These are phyloP conservation scores for Limonius californicus DNA, from an alignment of 1,140 invertebrate species.

Conservation along the genomic window DNA sequence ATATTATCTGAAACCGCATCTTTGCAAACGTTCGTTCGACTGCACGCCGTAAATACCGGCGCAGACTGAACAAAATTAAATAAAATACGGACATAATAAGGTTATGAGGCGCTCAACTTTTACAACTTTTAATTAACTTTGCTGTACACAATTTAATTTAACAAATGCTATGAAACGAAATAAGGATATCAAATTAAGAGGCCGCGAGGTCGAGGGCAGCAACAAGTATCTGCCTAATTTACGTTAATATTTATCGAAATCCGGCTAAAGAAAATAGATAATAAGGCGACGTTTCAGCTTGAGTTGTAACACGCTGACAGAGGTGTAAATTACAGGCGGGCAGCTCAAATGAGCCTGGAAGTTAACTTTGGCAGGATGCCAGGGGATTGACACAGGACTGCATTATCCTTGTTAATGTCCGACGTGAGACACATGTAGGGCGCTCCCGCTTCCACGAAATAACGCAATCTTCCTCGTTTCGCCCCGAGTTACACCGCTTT, in stretches of 20 bases:
- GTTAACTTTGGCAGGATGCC: slow-evolving; percentile 15
- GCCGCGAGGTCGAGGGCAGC: too few relatives aligned
- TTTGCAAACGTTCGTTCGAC: too few relatives aligned
- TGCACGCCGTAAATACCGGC: too few relatives aligned
- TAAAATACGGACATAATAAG: slow-evolving; percentile 5
- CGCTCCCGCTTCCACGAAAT: not conserved
- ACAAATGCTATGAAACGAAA: not conserved
- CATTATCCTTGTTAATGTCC: slow-evolving; percentile 17
- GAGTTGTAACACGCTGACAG: not conserved
- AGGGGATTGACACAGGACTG: slow-evolving; percentile 10
- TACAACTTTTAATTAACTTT: slow-evolving; percentile 9
- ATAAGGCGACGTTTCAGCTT: too few relatives aligned
- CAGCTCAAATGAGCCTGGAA: not conserved
- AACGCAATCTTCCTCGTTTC: too few relatives aligned
- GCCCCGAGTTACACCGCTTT: too few relatives aligned
- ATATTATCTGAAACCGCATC: too few relatives aligned
- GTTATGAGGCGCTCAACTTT: slow-evolving; percentile 5
- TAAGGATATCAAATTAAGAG: not conserved
- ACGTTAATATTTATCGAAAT: too few relatives aligned
- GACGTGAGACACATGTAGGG: slow-evolving; percentile 12
- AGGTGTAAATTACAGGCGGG: slow-evolving; percentile 2
- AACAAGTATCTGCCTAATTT: too few relatives aligned
- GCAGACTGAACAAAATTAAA: not conserved
- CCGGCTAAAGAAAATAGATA: too few relatives aligned
- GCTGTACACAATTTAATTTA: slow-evolving; percentile 8